phyloP scores from a whole-genome alignment of 2,797 vertebrate species.

The Taeniopygia guttata region DNA sequence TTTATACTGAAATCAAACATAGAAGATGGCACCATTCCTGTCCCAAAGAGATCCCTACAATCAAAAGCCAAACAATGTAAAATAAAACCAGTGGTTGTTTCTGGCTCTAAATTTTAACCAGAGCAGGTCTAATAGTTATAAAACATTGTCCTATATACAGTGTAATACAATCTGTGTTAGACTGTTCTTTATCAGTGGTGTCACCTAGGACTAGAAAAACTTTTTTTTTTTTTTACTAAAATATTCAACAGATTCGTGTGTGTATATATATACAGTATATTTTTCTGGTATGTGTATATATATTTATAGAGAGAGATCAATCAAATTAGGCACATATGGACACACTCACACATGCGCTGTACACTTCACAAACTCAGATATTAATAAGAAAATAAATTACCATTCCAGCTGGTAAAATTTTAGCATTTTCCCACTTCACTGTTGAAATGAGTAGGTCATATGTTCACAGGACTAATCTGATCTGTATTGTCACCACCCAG shows the following conservation, averaged over 20 bases:
- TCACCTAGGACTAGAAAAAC: background rate
- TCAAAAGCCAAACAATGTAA: constrained; percentile 7
- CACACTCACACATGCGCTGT: background rate
- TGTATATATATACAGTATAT: background rate
- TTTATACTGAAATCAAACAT: constrained; percentile 30
- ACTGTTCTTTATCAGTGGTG: background rate
- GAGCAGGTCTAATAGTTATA: background rate
- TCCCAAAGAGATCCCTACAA: background rate
- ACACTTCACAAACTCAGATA: background rate
- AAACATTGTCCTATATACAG: background rate
- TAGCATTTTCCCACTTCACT: background rate
- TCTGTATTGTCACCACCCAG: background rate
- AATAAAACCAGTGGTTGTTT: background rate
- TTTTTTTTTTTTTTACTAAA: background rate
- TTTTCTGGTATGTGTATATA: background rate
- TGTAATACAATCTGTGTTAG: background rate
- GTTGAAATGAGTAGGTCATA: background rate
- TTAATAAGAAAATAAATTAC: background rate
- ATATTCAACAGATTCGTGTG: background rate
- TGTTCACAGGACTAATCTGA: background rate
- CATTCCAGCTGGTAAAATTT: background rate
- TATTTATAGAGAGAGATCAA: background rate
- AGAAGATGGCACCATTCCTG: constrained; percentile 6
- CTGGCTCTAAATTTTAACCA: background rate
- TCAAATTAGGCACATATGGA: background rate